These are phyloP conservation scores for Dolichallabes microphthalmus DNA, from an alignment of 2,113 vertebrate species.

Conservation along the genomic window DNA sequence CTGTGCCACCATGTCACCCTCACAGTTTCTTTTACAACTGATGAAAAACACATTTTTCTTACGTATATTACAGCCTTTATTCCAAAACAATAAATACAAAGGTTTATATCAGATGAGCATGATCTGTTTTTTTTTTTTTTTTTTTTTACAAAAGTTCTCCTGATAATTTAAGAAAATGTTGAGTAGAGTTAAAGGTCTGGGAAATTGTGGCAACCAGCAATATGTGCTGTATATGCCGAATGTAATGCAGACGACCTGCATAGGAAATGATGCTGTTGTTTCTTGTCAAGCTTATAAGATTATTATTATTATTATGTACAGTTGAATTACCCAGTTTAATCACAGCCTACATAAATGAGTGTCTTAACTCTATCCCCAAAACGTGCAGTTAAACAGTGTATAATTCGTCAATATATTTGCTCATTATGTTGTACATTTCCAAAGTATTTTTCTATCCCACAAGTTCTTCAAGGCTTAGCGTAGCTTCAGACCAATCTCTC, in stretches of 20 bases:
- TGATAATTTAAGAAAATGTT: background rate
- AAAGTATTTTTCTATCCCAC: constrained; percentile 29
- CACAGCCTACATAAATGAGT: background rate
- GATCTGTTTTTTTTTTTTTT: too few relatives aligned
- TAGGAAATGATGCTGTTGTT: background rate
- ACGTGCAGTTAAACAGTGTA: background rate
- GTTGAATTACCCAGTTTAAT: background rate
- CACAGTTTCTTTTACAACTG: background rate
- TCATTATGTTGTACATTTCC: constrained; percentile 14
- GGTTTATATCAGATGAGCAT: background rate
- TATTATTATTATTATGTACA: background rate
- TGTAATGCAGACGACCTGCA: background rate
- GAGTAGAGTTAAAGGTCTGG: background rate
- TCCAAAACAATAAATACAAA: background rate
- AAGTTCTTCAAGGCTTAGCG: constrained; percentile 56
- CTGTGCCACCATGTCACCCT: background rate
- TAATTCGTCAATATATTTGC: constrained; percentile 9
- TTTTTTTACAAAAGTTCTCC: background rate
- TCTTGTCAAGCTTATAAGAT: background rate
- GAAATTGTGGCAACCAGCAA: background rate
- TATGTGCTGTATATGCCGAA: background rate
- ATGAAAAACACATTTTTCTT: background rate
- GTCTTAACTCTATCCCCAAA: background rate
- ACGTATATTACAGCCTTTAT: background rate
- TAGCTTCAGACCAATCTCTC: constrained; percentile 48